phyloP scores from a whole-genome alignment of 37 sponge, comb jelly and placozoan genomes.

The Beroe forskalii region DNA sequence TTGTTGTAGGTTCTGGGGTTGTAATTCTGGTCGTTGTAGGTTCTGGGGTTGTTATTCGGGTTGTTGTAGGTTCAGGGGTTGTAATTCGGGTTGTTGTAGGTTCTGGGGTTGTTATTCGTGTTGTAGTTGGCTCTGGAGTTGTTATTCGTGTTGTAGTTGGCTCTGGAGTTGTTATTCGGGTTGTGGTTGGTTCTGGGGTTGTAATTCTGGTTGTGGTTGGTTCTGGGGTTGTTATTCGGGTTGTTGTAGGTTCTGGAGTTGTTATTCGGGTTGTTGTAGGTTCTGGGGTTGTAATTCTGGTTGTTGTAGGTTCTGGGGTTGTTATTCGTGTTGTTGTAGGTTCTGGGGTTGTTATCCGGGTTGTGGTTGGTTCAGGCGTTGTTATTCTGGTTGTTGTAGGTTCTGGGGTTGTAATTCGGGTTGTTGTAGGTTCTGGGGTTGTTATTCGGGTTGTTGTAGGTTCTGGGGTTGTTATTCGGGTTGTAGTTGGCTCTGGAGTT shows the following conservation, averaged over 20 bases:
- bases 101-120: neutral
- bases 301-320: neutral
- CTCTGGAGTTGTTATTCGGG: neutral
- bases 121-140: neutral
- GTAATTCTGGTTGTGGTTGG: neutral
- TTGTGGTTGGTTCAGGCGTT: constrained; percentile 6
- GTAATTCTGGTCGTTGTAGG: neutral
- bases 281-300: neutral
- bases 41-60: neutral
- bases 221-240: neutral
- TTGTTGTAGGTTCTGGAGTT: neutral
- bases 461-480: too few relatives aligned
- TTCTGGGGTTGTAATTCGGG: neutral
- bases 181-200: neutral
- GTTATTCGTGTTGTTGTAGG: neutral
- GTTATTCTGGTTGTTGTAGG: neutral
- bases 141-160: neutral
- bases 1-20: neutral
- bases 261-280: neutral
- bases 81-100: neutral
- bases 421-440: too few relatives aligned
- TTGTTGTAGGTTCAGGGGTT: neutral
- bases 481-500: neutral
- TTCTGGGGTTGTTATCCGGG: neutral
- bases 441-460: too few relatives aligned